phyloP scores from a whole-genome alignment of 2,113 vertebrate species.

The Anas platyrhynchos region DNA sequence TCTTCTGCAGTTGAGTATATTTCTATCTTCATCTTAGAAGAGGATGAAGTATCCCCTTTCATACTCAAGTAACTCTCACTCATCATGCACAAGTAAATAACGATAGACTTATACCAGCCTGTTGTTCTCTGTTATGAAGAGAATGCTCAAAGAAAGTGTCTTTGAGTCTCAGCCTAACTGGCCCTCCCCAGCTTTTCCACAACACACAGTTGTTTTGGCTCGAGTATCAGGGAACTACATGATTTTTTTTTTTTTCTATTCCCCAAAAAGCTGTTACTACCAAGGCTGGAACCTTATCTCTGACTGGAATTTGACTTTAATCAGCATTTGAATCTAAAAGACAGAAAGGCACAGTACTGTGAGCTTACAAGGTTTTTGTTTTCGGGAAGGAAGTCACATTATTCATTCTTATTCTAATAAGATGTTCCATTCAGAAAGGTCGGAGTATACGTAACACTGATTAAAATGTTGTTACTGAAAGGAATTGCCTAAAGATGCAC shows the following conservation, averaged over 20 bases:
- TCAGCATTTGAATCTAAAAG: background rate
- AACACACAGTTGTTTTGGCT: background rate
- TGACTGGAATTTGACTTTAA: background rate
- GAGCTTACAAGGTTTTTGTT: background rate
- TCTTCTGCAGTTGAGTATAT: slow-evolving; percentile 49
- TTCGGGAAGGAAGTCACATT: background rate
- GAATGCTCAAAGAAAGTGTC: background rate
- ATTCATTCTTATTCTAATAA: background rate
- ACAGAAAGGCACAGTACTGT: background rate
- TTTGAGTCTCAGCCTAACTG: background rate
- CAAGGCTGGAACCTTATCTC: slow-evolving; percentile 1
- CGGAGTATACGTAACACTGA: background rate
- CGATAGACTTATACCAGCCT: slow-evolving; percentile 35
- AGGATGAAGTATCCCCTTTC: slow-evolving; percentile 28
- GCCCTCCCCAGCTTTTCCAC: background rate
- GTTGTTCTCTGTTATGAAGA: slow-evolving; percentile 1
- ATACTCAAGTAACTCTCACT: background rate
- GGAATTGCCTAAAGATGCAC: background rate
- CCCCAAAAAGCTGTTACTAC: background rate
- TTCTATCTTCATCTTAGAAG: slow-evolving; percentile 42
- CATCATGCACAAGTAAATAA: slow-evolving; percentile 9
- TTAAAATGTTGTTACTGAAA: slow-evolving; percentile 40
- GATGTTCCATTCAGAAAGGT: background rate
- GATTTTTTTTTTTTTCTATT: background rate
- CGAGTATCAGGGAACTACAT: background rate